phyloP scores from a whole-genome alignment of 2,113 vertebrate species.

The Atlantisia rogersi region DNA sequence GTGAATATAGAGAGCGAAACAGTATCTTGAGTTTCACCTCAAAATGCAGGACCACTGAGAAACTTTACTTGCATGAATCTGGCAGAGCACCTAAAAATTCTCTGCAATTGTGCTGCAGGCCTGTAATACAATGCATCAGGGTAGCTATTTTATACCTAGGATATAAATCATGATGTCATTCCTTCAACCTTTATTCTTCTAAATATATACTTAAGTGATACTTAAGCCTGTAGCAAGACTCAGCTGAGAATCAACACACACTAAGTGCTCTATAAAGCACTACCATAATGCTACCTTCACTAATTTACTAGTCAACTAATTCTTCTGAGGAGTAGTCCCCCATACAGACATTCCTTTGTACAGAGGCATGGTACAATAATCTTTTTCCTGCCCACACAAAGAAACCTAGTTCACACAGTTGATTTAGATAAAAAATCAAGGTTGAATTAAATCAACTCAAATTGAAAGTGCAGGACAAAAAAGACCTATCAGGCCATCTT shows the following conservation, averaged over 20 bases:
- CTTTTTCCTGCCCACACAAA: not conserved
- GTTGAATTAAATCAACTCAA: not conserved
- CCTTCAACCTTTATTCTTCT: not conserved
- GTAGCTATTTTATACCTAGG: not conserved
- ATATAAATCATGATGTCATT: not conserved
- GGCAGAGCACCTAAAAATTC: not conserved
- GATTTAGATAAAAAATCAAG: not conserved
- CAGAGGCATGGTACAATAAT: not conserved
- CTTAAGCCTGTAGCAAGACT: not conserved
- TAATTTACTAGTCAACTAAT: not conserved
- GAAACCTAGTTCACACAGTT: not conserved
- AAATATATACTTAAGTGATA: not conserved
- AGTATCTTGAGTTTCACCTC: not conserved
- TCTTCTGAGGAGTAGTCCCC: not conserved
- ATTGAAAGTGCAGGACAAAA: not conserved
- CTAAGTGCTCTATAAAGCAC: not conserved
- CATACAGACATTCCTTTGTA: not conserved
- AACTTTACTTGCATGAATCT: not conserved
- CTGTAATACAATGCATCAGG: not conserved
- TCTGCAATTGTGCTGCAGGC: not conserved
- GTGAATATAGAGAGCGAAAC: not conserved
- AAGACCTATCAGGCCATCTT: not conserved
- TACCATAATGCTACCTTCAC: not conserved
- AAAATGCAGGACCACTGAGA: not conserved
- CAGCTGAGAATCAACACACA: not conserved